Evolutionary conservation across 2,888 invertebrate species (phyloP).

Genomic region (Rhagonycha fulva): DNA sequence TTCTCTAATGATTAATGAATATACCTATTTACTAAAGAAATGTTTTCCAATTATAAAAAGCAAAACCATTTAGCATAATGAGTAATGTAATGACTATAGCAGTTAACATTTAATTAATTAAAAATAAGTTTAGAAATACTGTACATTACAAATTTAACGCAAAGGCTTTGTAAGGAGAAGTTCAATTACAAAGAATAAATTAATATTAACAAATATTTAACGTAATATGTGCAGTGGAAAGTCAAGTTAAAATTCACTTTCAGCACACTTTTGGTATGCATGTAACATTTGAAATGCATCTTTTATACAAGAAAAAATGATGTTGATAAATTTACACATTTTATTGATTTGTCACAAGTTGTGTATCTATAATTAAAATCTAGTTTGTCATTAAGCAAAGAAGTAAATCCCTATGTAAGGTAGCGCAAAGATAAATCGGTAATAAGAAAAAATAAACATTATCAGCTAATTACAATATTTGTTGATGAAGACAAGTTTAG

Average conservation of each 20-base stretch:
- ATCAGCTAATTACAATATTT: constrained; percentile 20
- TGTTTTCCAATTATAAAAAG: too few relatives aligned
- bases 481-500: constrained; percentile 16
- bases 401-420: constrained; percentile 12
- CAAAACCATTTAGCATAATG: too few relatives aligned
- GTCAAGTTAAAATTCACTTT: not conserved
- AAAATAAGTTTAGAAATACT: too few relatives aligned
- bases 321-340: constrained; percentile 4
- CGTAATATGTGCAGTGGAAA: too few relatives aligned
- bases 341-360: constrained; percentile 10
- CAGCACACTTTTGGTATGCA: not conserved
- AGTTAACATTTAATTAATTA: too few relatives aligned
- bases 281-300: not conserved
- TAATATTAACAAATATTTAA: too few relatives aligned
- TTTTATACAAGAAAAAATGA: not conserved
- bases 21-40: too few relatives aligned
- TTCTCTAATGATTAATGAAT: too few relatives aligned
- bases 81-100: too few relatives aligned
- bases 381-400: not conserved
- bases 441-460: constrained; percentile 14
- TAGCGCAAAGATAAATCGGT: constrained; percentile 20
- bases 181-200: too few relatives aligned
- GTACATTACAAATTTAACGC: too few relatives aligned
- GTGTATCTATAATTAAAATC: not conserved
- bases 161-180: too few relatives aligned